Evolutionary conservation across 2,797 vertebrate genomes (phyloP), one percentile per base, ranked within the genome.

Genomic region (Centroberyx gerrardi): DNA sequence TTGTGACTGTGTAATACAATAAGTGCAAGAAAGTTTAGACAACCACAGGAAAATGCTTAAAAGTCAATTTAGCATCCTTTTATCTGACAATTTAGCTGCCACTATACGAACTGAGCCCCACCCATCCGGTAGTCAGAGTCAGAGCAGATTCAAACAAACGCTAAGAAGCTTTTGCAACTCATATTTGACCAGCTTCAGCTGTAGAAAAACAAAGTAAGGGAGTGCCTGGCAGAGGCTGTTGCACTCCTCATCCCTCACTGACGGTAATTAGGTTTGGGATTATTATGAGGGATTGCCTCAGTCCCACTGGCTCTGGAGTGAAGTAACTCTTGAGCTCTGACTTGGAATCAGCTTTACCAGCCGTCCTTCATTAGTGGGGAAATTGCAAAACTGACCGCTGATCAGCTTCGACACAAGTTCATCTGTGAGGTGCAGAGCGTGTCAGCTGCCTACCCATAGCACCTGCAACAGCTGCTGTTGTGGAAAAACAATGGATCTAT

Each of bases 121-220:
- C 62, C 73, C 71, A 46, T 10, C 4, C 0, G 48, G 40, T 13
- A 42, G 12, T 42, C 12, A 17, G 18, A 59, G 12, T 3, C 5
- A 12, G 54, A 42, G 49, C 54, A 65, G 28, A 15, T 59, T 38
- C 17, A n/a, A 52, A 18, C 38, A 53, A 29, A 38, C 27, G 22
- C 46, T 17, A n/a, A n/a, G 22, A n/a, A 62, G 0, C 5, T 83
- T 87, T 66, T 61, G 65, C 38, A 85, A 76, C 56, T 48, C 52
- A 7, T 58, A 67, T 68, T 54, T 53, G 48, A 10, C 38, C 3
- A 6, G 5, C 38, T 46, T 62, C 42, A 4, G 1, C 15, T 76
- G 7, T 63, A 36, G 31, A 65, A 68, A 81, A 74, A 70, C 7
- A 64, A 68, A 56, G 1, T n/a, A 1, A 67, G 56, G 65, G 78